These are phyloP conservation scores for Chroicocephalus ridibundus DNA, from an alignment of 2,113 vertebrate species.

Conservation along the genomic window DNA sequence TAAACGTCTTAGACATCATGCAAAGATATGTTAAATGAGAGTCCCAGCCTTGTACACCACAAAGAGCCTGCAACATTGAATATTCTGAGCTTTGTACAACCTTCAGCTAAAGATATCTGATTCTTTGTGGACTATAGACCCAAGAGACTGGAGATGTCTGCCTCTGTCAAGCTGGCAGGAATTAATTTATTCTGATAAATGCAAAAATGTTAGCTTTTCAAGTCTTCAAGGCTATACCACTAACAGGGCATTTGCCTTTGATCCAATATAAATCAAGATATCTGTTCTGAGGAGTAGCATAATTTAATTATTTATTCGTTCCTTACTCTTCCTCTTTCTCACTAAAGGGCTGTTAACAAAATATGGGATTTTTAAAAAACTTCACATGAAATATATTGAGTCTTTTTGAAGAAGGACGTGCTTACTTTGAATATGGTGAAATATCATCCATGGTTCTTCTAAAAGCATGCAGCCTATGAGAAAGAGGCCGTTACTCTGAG, in stretches of 20 bases:
- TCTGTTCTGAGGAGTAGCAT: neutral
- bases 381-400: neutral
- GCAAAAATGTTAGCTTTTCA: neutral
- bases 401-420: neutral
- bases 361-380: neutral
- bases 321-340: neutral
- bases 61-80: neutral
- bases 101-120: neutral
- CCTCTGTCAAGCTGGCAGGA: neutral
- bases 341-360: neutral
- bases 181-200: constrained; percentile 4
- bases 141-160: neutral
- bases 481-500: neutral
- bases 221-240: neutral
- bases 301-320: neutral
- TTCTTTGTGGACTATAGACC: neutral
- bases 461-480: neutral
- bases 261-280: neutral
- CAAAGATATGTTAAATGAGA: neutral
- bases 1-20: neutral
- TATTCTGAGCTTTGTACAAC: neutral
- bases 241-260: neutral
- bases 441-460: neutral
- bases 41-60: neutral
- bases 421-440: neutral